A percentile compares a stretch with the other conserved stretches of the same genome.
phyloP scores from a whole-genome alignment of 2,888 invertebrate species.

The Lithosia quadra region DNA sequence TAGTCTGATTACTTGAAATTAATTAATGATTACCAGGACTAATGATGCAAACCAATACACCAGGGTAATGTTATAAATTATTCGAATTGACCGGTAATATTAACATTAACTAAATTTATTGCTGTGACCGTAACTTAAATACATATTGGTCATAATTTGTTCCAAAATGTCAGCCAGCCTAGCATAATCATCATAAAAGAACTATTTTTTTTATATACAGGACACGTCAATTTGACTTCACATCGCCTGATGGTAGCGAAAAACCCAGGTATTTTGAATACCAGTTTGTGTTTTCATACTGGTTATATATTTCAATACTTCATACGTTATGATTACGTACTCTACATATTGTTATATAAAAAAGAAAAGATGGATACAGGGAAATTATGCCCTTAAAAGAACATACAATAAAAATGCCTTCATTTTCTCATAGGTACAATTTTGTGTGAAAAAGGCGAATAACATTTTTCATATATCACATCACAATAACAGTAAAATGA shows the following conservation, averaged over 20 bases:
- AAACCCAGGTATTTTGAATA: background rate
- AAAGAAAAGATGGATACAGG: conserved; percentile 25
- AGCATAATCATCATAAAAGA: too few species aligned
- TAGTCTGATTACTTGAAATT: background rate
- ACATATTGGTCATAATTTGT: background rate
- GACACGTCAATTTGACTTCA: too few species aligned
- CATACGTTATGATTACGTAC: conserved; percentile 26
- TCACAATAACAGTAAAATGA: conserved; percentile 57
- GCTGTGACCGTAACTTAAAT: background rate
- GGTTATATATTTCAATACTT: conserved; percentile 16
- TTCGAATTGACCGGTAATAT: background rate
- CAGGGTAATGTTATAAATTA: background rate
- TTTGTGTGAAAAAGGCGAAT: conserved; percentile 46
- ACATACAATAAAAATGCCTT: conserved; percentile 49
- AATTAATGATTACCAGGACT: background rate
- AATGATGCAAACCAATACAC: background rate
- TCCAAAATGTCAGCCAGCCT: background rate
- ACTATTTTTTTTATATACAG: too few species aligned
- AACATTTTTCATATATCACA: conserved; percentile 56
- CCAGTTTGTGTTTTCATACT: background rate
- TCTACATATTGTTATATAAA: conserved; percentile 16
- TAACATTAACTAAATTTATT: background rate
- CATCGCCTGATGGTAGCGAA: too few species aligned
- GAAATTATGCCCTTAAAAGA: conserved; percentile 37
- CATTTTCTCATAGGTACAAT: conserved; percentile 54